phyloP scores from a whole-genome alignment of 2,888 invertebrate species.

The Spisula subtruncata region DNA sequence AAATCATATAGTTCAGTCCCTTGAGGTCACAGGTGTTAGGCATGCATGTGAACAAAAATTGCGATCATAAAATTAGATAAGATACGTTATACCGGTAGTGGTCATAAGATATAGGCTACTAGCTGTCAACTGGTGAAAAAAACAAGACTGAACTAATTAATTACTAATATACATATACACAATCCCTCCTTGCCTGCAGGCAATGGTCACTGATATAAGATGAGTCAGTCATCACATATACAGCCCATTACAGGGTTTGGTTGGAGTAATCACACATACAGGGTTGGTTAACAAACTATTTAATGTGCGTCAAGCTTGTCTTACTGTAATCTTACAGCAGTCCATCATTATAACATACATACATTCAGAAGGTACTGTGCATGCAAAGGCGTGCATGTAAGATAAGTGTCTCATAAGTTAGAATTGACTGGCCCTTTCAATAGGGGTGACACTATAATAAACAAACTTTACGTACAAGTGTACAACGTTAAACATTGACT shows the following conservation, averaged over 20 bases:
- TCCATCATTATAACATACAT: too few species aligned
- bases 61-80: neutral
- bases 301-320: constrained; percentile 37
- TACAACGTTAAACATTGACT: neutral
- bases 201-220: constrained; percentile 39
- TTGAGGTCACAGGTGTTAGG: constrained; percentile 9
- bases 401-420: too few species aligned
- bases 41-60: neutral
- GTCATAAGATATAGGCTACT: neutral
- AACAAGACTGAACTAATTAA: constrained; percentile 26
- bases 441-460: too few species aligned
- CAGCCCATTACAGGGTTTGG: too few species aligned
- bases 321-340: constrained; percentile 21
- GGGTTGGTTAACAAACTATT: constrained; percentile 40
- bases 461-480: too few species aligned
- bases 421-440: too few species aligned
- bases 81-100: neutral
- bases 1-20: neutral
- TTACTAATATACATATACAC: constrained; percentile 31
- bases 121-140: neutral
- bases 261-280: constrained; percentile 19
- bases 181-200: constrained; percentile 39
- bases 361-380: too few species aligned
- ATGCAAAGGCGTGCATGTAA: too few species aligned
- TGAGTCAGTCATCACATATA: constrained; percentile 34